Conservation (phyloP, 2,888 invertebrate species). For the Myathropa florea region DNA sequence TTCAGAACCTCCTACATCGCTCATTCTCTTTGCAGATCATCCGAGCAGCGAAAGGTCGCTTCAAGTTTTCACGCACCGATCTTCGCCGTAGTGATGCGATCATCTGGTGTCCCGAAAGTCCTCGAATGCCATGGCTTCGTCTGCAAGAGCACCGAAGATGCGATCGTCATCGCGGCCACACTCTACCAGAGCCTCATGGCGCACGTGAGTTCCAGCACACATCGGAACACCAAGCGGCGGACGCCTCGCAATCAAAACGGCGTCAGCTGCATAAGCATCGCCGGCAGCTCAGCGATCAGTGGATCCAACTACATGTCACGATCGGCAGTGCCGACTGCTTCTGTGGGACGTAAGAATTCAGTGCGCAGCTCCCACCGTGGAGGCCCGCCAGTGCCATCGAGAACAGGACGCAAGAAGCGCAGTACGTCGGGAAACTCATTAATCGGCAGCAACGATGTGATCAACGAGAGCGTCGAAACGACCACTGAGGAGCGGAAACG, state of each 20-base stretch:
- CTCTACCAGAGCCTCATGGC: constrained; percentile 93
- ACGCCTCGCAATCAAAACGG: constrained; percentile 87
- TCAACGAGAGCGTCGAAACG: constrained; percentile 80
- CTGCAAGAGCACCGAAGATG: constrained; percentile 93
- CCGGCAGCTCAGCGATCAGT: constrained; percentile 83
- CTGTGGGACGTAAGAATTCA: constrained; percentile 76
- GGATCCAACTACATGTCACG: constrained; percentile 78
- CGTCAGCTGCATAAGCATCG: constrained; percentile 88
- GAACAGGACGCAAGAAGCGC: constrained; percentile 89
- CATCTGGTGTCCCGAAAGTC: constrained; percentile 87
- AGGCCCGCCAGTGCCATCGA: constrained; percentile 82
- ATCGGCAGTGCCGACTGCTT: constrained; percentile 74
- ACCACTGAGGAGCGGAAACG: constrained; percentile 82
- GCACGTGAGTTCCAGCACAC: constrained; percentile 85
- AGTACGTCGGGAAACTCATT: constrained; percentile 82
- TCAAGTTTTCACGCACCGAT: constrained; percentile 88
- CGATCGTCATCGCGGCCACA: constrained; percentile 94
- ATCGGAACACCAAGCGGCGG: constrained; percentile 80
- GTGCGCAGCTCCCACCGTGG: constrained; percentile 76
- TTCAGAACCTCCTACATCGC: background rate
- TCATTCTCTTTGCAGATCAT: constrained; percentile 75
- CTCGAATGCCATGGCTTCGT: constrained; percentile 95
- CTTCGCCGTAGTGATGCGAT: constrained; percentile 94
- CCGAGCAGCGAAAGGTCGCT: constrained; percentile 79
- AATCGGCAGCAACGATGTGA: constrained; percentile 84